phyloP scores from a whole-genome alignment of 2,888 invertebrate species.

The Sussaba pulchella region DNA sequence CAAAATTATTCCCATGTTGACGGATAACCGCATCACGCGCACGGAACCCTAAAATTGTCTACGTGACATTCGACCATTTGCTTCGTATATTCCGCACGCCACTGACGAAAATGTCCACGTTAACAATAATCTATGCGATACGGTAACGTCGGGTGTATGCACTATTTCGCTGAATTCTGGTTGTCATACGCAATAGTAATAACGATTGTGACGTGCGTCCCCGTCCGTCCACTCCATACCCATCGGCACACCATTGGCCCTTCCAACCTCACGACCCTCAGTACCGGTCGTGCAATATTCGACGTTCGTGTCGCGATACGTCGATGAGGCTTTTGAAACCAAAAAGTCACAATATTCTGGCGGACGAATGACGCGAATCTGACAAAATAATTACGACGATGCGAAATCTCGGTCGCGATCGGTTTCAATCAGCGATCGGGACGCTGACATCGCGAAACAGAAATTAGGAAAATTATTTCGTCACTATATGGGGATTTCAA shows the following conservation, averaged over 20 bases:
- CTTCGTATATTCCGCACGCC: neutral
- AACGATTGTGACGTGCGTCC: conserved; percentile 3
- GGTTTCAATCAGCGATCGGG: neutral
- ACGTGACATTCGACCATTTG: neutral
- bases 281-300: neutral
- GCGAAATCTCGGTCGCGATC: neutral
- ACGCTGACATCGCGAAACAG: neutral
- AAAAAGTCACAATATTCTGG: neutral
- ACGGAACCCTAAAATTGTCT: conserved; percentile 14
- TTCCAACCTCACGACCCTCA: neutral
- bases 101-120: neutral
- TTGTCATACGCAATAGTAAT: neutral
- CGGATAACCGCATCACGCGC: neutral
- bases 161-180: neutral
- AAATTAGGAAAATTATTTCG: neutral
- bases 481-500: neutral
- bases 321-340: neutral
- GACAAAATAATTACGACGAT: neutral
- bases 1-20: conserved; percentile 20
- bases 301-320: neutral
- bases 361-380: neutral
- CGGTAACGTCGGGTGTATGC: neutral
- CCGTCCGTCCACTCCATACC: neutral
- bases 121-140: neutral
- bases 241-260: neutral